phyloP scores from a whole-genome alignment of 2,113 vertebrate species.

The Struthio camelus region DNA sequence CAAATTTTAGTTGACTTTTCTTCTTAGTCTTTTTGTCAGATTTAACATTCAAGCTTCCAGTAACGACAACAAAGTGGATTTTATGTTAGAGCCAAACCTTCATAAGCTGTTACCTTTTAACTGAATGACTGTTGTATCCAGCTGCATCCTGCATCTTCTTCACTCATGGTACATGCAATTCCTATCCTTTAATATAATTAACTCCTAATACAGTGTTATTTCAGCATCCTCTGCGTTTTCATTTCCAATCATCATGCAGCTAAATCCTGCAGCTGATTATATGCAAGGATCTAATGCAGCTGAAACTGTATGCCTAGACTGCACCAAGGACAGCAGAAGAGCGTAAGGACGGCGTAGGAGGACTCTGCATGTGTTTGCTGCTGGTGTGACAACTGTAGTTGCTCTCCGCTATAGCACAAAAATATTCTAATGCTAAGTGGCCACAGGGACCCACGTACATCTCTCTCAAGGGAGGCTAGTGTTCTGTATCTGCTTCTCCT shows the following conservation, averaged over 20 bases:
- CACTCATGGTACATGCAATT: neutral
- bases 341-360: neutral
- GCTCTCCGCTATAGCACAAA: neutral
- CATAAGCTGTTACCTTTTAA: neutral
- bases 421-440: neutral
- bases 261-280: neutral
- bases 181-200: neutral
- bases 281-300: neutral
- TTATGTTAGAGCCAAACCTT: neutral
- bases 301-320: neutral
- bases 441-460: neutral
- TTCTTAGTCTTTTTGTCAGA: neutral
- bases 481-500: neutral
- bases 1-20: neutral
- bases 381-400: neutral
- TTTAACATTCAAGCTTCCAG: neutral
- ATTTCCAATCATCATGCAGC: neutral
- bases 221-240: neutral
- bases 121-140: neutral
- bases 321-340: neutral
- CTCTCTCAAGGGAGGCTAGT: neutral
- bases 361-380: neutral
- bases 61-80: conserved; percentile 3
- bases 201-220: neutral
- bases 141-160: neutral